phyloP scores from a whole-genome alignment of 2,888 invertebrate species.

The Drosophila koepferae region DNA sequence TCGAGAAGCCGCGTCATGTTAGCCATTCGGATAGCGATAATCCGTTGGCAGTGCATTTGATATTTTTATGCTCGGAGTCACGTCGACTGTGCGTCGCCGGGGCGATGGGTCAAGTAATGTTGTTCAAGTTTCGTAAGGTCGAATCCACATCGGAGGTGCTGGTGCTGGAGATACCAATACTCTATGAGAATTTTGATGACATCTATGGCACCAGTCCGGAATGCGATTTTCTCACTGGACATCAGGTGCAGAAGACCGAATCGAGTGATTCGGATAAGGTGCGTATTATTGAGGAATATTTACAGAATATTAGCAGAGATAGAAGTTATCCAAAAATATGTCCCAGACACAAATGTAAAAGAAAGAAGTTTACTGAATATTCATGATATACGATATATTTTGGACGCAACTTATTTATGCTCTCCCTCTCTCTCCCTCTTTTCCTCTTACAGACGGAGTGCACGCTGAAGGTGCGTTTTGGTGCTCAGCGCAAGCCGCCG shows the following conservation, averaged over 20 bases:
- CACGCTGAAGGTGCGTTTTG: slow-evolving; percentile 89
- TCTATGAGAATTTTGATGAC: slow-evolving; percentile 93
- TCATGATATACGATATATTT: too few relatives aligned
- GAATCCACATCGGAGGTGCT: slow-evolving; percentile 94
- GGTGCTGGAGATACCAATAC: slow-evolving; percentile 94
- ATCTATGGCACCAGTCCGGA: slow-evolving; percentile 91
- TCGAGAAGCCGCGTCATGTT: slow-evolving; percentile 87
- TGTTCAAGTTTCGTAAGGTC: slow-evolving; percentile 97
- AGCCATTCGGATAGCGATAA: slow-evolving; percentile 90
- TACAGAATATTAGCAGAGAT: too few relatives aligned
- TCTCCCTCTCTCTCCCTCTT: neutral
- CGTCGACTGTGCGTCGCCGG: slow-evolving; percentile 94
- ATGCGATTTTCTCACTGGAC: slow-evolving; percentile 89
- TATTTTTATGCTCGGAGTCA: slow-evolving; percentile 97
- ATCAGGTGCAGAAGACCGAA: slow-evolving; percentile 85
- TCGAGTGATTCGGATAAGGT: slow-evolving; percentile 83
- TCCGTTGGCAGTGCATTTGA: slow-evolving; percentile 95
- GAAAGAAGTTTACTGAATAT: too few relatives aligned
- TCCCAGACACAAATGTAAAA: too few relatives aligned
- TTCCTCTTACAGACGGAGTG: slow-evolving; percentile 83
- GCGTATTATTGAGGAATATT: neutral
- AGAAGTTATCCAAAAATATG: too few relatives aligned
- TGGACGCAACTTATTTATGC: too few relatives aligned
- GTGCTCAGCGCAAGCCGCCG: slow-evolving; percentile 93
- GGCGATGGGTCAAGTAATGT: slow-evolving; percentile 95